Evolutionary conservation across 2,888 invertebrate species (phyloP), one percentile per base, ranked within the genome.

Genomic region (Fragum sueziense): DNA sequence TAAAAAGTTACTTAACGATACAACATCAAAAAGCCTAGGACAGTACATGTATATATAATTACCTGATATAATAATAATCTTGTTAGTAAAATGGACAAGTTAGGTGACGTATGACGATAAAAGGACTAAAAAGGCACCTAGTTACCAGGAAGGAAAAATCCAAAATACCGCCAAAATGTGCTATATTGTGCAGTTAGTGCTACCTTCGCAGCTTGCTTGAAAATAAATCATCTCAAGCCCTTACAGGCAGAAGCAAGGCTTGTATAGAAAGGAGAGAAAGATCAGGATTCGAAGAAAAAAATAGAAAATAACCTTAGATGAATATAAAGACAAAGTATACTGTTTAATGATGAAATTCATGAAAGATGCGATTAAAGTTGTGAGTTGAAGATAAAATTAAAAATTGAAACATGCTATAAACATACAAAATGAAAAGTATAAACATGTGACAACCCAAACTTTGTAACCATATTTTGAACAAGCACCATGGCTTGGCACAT

Each of bases 71-170:
- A 29, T 29, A 1, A 57, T 1, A 0, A 7, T 29, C 14, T 14
- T 27, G 61, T 61, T 61, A 61, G 61, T 61, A 61, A n/a, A 61
- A 33, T 61, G 61, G 31, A 61, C 61, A 61, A 17, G 61, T 61
- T 61, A 61, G 61, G 17, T 61, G 61, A 17, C 33, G n/a, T n/a
- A n/a, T n/a, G n/a, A n/a, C n/a, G 4, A 14, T 47, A 47, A 47
- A 47, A 47, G 47, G 47, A 3, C 3, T 37, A 14, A 37, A 9
- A 37, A 37, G 37, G 37, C 37, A 37, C 37, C 37, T 14, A 47
- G n/a, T 47, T 47, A 47, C 47, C 17, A 47, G 47, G 47, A 14
- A 47, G 47, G 47, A 47, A 14, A 47, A 47, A n/a, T n/a, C 47
- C 47, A 14, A 9, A 47, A 47, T 47, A 14, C 17, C 47, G n/a